Evolutionary conservation across 2,888 invertebrate genomes (phyloP), one percentile per base, ranked within the genome.

Genomic region (Micoletzkya japonica): DNA sequence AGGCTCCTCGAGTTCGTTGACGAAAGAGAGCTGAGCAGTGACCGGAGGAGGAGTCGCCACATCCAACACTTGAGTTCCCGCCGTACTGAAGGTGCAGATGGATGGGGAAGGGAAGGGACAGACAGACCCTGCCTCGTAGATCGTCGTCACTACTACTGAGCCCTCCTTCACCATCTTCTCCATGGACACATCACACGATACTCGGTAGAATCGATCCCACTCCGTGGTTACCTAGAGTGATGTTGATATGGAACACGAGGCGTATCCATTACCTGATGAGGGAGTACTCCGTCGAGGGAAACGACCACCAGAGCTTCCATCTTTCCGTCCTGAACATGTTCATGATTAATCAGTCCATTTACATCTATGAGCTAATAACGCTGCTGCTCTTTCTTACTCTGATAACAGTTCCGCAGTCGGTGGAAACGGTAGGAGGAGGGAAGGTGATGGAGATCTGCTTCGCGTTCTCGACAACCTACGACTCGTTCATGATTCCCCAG

Each of bases 401-500:
- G 66, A 85, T 83, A 7, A 78, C 80, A 7, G 85, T 85, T 66
- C 85, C 85, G 68, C 85, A 85, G 71, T 85, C 83, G 20, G 80
- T 77, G 30, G 82, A 82, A 66, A 85, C 78, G 52, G 85, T 85
- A 32, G 85, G 85, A 61, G 85, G 85, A 37, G 85, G 85, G 81
- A 85, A 86, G 34, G 85, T 86, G 74, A 86, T 86, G 32, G 82
- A 79, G 71, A 85, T 86, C 74, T 86, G 85, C 68, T 84, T 83
- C 4, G 84, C 83, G 70, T 85, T 85, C 74, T 83, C 81, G 32
- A 85, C 85, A 7, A 85, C 85, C 70, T 72, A 37, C 2, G 61
- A 69, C 0, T 2, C n/a, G 10, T 36, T 4, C n/a, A 32, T 32
- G 3, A 24, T 30, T 10, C 20, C 44, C 20, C 44, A 14, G 44